A percentile compares a stretch with the other conserved stretches of the same genome.
phyloP scores from a whole-genome alignment of 2,888 invertebrate genomes.

The Tiliacea aurago region DNA sequence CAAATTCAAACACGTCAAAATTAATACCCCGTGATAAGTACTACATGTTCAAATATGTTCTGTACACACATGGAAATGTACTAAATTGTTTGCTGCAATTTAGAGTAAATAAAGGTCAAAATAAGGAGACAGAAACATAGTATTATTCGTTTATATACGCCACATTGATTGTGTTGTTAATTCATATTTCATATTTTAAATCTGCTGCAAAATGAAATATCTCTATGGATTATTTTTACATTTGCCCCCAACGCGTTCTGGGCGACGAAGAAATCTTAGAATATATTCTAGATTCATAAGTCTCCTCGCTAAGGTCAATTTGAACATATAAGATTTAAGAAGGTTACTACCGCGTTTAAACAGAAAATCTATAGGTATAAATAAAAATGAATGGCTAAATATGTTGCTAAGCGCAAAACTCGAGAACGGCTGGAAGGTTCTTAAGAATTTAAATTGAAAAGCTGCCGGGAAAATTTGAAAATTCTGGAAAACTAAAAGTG shows the following conservation, averaged over 20 bases:
- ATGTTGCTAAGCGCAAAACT: no score
- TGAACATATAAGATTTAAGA: background rate
- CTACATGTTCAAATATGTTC: conserved; percentile 13
- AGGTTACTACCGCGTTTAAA: background rate
- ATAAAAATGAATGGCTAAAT: no score
- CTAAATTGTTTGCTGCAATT: conserved; percentile 8
- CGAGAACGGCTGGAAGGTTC: no score
- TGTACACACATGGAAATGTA: conserved; percentile 26
- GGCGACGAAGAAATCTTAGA: background rate
- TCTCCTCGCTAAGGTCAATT: background rate
- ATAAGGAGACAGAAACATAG: background rate
- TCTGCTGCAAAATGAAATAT: conserved; percentile 3
- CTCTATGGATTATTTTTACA: conserved; percentile 19
- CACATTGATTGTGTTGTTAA: background rate
- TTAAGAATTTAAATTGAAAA: no score
- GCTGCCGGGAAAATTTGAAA: no score
- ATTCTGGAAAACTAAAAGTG: no score
- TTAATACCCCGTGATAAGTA: conserved; percentile 34
- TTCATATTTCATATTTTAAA: conserved; percentile 14
- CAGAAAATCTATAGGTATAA: no score
- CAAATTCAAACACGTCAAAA: conserved; percentile 40
- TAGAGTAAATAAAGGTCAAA: conserved; percentile 15
- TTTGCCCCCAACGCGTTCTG: conserved; percentile 7
- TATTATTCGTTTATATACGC: background rate
- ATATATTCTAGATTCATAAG: conserved; percentile 1